Evolutionary conservation across 1,140 invertebrate species (phyloP).

Genomic region (Zaprionus tsacasi): DNA sequence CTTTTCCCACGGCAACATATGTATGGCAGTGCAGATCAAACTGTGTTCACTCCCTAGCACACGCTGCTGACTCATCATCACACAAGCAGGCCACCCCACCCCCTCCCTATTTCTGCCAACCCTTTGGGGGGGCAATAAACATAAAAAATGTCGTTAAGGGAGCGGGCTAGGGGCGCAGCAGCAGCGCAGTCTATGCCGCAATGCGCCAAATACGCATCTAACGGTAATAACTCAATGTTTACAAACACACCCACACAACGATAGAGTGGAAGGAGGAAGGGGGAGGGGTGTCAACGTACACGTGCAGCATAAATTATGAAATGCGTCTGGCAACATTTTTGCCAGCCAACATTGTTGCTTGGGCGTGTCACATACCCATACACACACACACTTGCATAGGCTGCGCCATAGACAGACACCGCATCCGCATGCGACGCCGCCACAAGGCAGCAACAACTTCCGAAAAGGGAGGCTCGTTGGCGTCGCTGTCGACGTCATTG

Average conservation of each 20-base stretch:
- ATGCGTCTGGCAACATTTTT: constrained; percentile 66
- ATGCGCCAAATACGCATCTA: constrained; percentile 7
- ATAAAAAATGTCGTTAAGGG: constrained; percentile 7
- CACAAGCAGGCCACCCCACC: not conserved
- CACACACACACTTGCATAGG: not conserved
- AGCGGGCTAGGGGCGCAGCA: not conserved
- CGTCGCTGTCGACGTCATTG: constrained; percentile 50
- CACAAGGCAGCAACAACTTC: constrained; percentile 32
- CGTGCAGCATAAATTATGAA: constrained; percentile 69
- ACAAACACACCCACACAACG: constrained; percentile 23
- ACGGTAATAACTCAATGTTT: constrained; percentile 15
- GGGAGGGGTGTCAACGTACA: not conserved
- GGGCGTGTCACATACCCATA: constrained; percentile 7
- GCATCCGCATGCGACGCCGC: constrained; percentile 27
- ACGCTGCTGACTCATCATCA: not conserved
- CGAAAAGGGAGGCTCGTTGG: constrained; percentile 71
- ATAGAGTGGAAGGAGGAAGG: constrained; percentile 3
- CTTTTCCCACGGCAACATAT: no score
- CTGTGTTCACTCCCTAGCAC: not conserved
- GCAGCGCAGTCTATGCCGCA: not conserved
- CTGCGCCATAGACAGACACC: constrained; percentile 7
- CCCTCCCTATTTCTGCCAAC: not conserved
- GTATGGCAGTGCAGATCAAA: no score
- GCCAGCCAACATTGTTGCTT: constrained; percentile 53
- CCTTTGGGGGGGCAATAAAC: constrained; percentile 1